Base-by-base conservation (phyloP, 2,797 vertebrate species). In the Buceros bicornis region DNA sequence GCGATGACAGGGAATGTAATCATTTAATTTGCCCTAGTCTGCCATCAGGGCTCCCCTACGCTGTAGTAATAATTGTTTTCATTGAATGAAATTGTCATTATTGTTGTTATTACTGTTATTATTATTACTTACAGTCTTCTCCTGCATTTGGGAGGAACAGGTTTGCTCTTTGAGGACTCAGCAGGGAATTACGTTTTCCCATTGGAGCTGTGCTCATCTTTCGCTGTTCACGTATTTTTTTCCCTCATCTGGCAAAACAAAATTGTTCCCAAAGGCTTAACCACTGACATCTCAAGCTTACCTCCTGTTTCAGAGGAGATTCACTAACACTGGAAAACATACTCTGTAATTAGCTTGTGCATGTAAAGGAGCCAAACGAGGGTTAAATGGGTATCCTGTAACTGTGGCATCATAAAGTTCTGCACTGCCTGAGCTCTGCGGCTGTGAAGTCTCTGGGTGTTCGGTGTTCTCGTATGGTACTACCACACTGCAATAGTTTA, bases 341-440 rank as follows among this genome's bases (percentile, higher is more conserved):
- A 45, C 62, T 77, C 82, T 90, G 35, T 94, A 87, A 95, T 97
- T 94, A 93, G 58, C 28, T 66, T 66, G 56, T 62, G 8, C 57
- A 85, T 80, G 85, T 56, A 91, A 93, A 93, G 82, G 58, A 90
- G 25, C 54, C 43, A 82, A 91, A 86, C 83, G 67, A 89, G 67
- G 15, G 40, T 82, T 91, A 71, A 83, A 33, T 21, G 31, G 57
- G 35, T 79, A 50, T 69, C 66, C 73, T 90, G 25, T 89, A 95
- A 95, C 93, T 91, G 72, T 66, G 66, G 86, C 2, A 2, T 56
- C 84, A 83, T 90, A 50, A 84, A 93, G 42, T 82, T 76, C n/a
- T 50, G 58, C 4, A 2, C 67, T 83, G 58, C 62, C 61, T 70
- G 48, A 93, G n/a, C 69, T 65, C 76, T 12, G 11, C 6, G 64